Evolutionary conservation across 2,888 invertebrate species (phyloP).

Genomic region (Imbricaverruca yamaguchii): DNA sequence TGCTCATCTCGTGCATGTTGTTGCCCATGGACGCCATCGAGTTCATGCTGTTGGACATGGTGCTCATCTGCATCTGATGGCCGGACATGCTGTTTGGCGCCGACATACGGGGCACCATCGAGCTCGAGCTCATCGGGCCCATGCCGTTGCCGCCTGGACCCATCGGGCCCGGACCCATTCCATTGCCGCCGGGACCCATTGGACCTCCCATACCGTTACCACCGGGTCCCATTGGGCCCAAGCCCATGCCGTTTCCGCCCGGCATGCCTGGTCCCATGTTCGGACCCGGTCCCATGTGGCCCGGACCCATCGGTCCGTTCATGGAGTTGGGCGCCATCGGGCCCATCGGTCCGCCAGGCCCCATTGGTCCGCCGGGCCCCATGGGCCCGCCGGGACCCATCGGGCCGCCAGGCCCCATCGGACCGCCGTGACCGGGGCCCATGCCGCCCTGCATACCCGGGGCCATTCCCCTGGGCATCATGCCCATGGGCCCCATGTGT

Average conservation of each 20-base stretch:
- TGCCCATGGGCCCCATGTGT: conserved; percentile 29
- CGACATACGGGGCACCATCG: conserved; percentile 24
- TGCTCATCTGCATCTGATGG: conserved; percentile 31
- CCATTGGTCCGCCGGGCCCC: conserved; percentile 48
- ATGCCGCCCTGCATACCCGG: conserved; percentile 24
- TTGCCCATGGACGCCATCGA: conserved; percentile 54
- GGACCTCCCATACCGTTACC: conserved; percentile 29
- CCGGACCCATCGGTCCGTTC: conserved; percentile 48
- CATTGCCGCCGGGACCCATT: conserved; percentile 31
- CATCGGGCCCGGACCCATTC: conserved; percentile 27
- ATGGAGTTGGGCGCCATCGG: conserved; percentile 34
- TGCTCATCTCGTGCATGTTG: conserved; percentile 42
- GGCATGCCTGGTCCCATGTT: conserved; percentile 60
- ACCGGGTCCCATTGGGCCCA: conserved; percentile 34
- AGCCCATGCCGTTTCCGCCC: conserved; percentile 40
- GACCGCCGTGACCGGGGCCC: conserved; percentile 33
- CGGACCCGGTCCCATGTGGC: conserved; percentile 55
- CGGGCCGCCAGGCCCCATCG: conserved; percentile 53
- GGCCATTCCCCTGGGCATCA: conserved; percentile 23
- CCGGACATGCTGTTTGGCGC: conserved; percentile 29
- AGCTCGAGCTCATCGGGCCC: conserved; percentile 25
- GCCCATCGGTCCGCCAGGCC: conserved; percentile 33
- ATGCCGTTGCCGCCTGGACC: conserved; percentile 30
- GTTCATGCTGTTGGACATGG: conserved; percentile 47
- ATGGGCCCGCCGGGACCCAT: conserved; percentile 43